A percentile compares a stretch with the other conserved stretches of the same genome.
Evolutionary conservation across 2,113 vertebrate genomes (phyloP).

Genomic region (Meriones unguiculatus): DNA sequence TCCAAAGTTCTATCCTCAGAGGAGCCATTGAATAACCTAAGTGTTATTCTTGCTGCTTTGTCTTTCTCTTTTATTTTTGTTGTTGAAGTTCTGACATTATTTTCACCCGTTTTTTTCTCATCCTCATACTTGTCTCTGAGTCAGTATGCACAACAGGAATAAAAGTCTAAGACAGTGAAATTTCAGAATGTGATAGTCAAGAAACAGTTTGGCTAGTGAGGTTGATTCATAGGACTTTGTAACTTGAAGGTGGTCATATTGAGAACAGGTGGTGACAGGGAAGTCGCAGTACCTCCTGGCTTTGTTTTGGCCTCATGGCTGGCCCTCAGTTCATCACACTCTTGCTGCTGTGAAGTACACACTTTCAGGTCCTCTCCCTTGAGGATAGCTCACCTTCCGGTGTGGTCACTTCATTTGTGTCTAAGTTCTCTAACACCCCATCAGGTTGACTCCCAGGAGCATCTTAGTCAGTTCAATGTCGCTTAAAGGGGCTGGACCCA

Average conservation of each 20-base stretch:
- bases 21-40: neutral
- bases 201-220: neutral
- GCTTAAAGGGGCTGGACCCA: conserved; percentile 8
- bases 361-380: conserved; percentile 37
- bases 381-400: conserved; percentile 50
- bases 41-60: neutral
- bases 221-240: conserved; percentile 45
- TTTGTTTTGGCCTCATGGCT: conserved; percentile 46
- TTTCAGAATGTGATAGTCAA: neutral
- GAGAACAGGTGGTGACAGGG: conserved; percentile 33
- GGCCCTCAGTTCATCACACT: conserved; percentile 21
- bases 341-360: neutral
- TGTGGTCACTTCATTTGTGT: conserved; percentile 36
- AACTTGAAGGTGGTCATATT: conserved; percentile 33
- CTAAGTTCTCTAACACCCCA: conserved; percentile 35
- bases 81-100: conserved; percentile 12
- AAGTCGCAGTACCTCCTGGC: conserved; percentile 33
- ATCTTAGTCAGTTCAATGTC: conserved; percentile 11
- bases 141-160: neutral
- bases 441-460: neutral
- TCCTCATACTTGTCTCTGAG: neutral
- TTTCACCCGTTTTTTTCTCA: neutral
- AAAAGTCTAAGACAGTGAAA: neutral
- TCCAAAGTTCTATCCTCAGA: neutral
- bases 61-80: neutral